Evolutionary conservation across 2,113 vertebrate genomes (phyloP), one percentile per base, ranked within the genome.

Genomic region (Phalacrocorax pelagicus): DNA sequence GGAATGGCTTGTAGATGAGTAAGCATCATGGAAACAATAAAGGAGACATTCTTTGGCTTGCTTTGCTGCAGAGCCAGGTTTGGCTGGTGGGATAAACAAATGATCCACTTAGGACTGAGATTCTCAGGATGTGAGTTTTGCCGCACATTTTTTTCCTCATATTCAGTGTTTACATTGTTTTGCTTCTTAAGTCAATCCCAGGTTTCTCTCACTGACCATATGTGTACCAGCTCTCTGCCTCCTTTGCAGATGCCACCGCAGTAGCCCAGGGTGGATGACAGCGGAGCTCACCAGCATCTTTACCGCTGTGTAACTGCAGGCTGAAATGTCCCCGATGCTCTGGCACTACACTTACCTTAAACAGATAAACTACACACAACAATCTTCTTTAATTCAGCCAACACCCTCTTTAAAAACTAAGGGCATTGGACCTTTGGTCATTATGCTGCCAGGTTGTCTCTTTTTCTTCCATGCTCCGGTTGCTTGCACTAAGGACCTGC

Each of bases 21-120:
- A 97, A 97, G 92, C 94, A 97, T 91, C 89, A 91, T 92, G 86
- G 92, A 97, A 98, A 98, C 77, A 98, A 96, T 96, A 97, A 97
- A 96, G 94, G 94, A 96, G 92, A 96, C 87, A 96, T 97, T 98
- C 92, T 98, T 97, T 97, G 96, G 72, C 97, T 98, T 94, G 75
- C 85, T 92, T 96, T 92, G 72, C 86, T 72, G 29, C 58, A 85
- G 44, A 93, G 88, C 75, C 92, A 95, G 66, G 97, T 97, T 94
- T 91, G 90, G 77, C 85, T 70, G 70, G 70, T 38, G 88, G 49
- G 80, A 95, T 95, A 87, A 97, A 90, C 47, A 78, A 88, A 74
- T 67, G 63, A 80, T 84, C 58, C 84, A 52, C 81, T 97, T 67
- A 79, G 66, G 66, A 69, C 26, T 0, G 0, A 81, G 82, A 88